Evolutionary conservation across 2,888 invertebrate species (phyloP), one percentile per base, ranked within the genome.

Genomic region (Drosophila limbata): DNA sequence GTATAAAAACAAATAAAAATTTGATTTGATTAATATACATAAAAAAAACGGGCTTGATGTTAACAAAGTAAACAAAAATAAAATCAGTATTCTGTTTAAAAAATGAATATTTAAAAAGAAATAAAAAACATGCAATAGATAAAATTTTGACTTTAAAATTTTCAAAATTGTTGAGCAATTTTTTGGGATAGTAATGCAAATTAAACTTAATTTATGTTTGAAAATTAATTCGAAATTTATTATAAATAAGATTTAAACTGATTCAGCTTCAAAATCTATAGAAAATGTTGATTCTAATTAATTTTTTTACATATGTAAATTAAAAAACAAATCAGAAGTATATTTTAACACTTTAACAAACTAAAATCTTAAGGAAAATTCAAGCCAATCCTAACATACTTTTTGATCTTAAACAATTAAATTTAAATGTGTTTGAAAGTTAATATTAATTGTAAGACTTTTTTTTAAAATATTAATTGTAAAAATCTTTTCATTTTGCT

Each of bases 1-100:
- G 11, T 42, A 40, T 13, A 53, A 40, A 42, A 31, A 40, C 31
- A 21, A 15, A 44, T 55, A 44, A 44, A 56, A 35, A 33, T 19
- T 33, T 42, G 19, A 21, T 55, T 33, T 33, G 19, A 10, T 55
- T 13, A 9, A 21, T 35, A 40, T 40, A 4, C 4, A 13, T n/a
- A n/a, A n/a, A 44, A 33, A 44, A 55, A 55, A 15, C n/a, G 6
- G 5, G 1, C 3, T 42, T 40, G 8, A 11, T 17, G 2, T 13
- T 11, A 15, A 10, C 28, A 33, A 44, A 33, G 9, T 33, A 15
- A 11, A 44, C 13, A 21, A 45, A 35, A 5, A 45, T 56, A 33
- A 35, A 44, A 25, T 17, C 13, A 3, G 25, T 11, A 2, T 25
- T 25, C 31, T 37, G 51, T 25, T 55, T 19, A 45, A 47, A 57